phyloP scores from a whole-genome alignment of 2,888 invertebrate genomes.

The Drosophila diplacantha region DNA sequence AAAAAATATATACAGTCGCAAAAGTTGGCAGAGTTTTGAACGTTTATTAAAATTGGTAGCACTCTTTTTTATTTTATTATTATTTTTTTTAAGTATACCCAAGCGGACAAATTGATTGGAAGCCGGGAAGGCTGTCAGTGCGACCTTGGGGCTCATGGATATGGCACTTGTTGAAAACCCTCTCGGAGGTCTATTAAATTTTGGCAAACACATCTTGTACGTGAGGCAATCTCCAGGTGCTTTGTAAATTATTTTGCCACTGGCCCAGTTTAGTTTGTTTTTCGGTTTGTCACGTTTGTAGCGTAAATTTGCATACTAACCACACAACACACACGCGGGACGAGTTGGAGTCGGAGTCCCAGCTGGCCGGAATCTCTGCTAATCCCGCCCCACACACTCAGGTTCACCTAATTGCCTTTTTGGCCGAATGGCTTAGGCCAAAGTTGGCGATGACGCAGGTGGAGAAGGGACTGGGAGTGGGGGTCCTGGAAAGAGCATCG shows the following conservation, averaged over 20 bases:
- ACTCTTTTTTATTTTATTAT: neutral
- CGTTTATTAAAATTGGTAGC: constrained; percentile 32
- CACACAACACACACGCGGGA: neutral
- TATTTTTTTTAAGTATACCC: neutral
- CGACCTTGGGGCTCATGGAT: constrained; percentile 13
- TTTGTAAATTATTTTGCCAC: constrained; percentile 24
- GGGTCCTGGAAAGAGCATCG: constrained; percentile 35
- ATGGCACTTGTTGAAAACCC: constrained; percentile 14
- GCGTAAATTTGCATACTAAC: constrained; percentile 46
- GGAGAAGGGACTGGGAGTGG: constrained; percentile 12
- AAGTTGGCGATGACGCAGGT: constrained; percentile 43
- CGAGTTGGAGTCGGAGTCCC: constrained; percentile 12
- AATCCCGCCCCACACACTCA: constrained; percentile 23
- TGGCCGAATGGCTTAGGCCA: constrained; percentile 26
- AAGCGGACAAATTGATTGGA: constrained; percentile 8
- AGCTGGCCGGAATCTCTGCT: constrained; percentile 17
- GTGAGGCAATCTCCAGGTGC: constrained; percentile 47
- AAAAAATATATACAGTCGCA: constrained; percentile 9
- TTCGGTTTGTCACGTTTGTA: constrained; percentile 33
- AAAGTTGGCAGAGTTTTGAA: constrained; percentile 22
- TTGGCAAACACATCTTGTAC: constrained; percentile 24
- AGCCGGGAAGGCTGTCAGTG: constrained; percentile 5
- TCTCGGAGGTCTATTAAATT: constrained; percentile 15
- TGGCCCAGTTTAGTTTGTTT: constrained; percentile 15
- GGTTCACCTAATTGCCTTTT: constrained; percentile 47